phyloP scores from a whole-genome alignment of 2,113 vertebrate genomes.

The Myrmecobius fasciatus region DNA sequence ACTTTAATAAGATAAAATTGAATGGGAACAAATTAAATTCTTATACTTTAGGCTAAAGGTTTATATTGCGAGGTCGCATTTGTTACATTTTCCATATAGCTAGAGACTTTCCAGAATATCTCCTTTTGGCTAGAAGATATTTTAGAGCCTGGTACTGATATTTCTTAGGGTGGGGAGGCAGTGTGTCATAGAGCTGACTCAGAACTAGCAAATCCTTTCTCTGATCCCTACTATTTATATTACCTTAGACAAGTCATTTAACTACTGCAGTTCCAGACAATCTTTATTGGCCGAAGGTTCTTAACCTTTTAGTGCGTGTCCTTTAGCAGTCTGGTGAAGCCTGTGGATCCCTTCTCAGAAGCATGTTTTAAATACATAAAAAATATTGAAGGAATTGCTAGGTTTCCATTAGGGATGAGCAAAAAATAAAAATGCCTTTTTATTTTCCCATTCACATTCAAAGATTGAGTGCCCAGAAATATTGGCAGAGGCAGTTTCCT shows the following conservation, averaged over 20 bases:
- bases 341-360: background rate
- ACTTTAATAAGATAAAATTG: background rate
- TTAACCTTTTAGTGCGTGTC: background rate
- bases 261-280: background rate
- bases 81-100: background rate
- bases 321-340: background rate
- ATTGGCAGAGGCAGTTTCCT: background rate
- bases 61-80: background rate
- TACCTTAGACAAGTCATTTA: background rate
- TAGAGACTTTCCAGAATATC: background rate
- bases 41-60: no score
- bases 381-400: background rate
- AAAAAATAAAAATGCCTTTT: background rate
- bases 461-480: background rate
- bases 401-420: background rate
- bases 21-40: background rate
- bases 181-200: background rate
- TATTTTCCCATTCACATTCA: background rate
- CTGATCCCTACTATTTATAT: background rate
- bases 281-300: background rate
- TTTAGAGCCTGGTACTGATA: background rate
- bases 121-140: background rate
- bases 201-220: background rate
- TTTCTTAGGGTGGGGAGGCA: background rate
- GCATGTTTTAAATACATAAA: background rate